Evolutionary conservation across 2,113 vertebrate species (phyloP), one percentile per base, ranked within the genome.

Genomic region (Rutilus rutilus): DNA sequence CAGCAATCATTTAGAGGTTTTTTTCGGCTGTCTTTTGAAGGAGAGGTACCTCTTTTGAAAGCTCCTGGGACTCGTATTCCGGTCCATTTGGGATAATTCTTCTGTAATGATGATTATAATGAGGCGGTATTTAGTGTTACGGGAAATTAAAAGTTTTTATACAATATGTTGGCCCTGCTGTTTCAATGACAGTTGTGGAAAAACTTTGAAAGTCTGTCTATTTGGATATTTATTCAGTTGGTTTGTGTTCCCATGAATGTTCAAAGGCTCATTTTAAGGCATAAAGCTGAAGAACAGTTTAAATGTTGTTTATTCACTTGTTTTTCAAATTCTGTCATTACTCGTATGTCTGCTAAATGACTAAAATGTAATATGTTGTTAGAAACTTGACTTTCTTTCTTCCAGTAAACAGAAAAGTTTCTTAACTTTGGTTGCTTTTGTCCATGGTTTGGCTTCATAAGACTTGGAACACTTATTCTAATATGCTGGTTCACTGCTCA

Each of bases 1-100:
- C 90, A 90, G 91, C 88, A 90, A 91, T 93, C 93, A 93, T 92
- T 92, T 91, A 85, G 87, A 91, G 88, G 54, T 64, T 89, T 57
- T 89, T 88, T 94, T 33, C 89, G 81, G 89, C 90, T 89, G 90
- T 60, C 39, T 74, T 85, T 73, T 88, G 83, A 75, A 60, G 69
- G 77, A 85, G 86, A 85, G 23, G 71, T 83, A 50, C 5, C 65
- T 74, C 25, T 65, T 57, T 60, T 69, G 14, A 23, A 23, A 0
- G 33, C 73, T 85, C 77, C 67, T 9, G 79, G 85, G 67, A 64
- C 54, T 33, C 33, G 1, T 65, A 74, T 45, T 65, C 3, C 30
- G 45, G 21, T 42, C 42, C 79, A 65, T 85, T 85, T 47, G 57
- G 47, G 78, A 71, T 67, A 30, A 42, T 82, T 88, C 60, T 50